Percentiles rank a stretch among this genome's conserved stretches.
These are phyloP conservation scores for Zoanthus sociatus DNA, from an alignment of 92 coral and sea anemone genomes.

Conservation along the genomic window DNA sequence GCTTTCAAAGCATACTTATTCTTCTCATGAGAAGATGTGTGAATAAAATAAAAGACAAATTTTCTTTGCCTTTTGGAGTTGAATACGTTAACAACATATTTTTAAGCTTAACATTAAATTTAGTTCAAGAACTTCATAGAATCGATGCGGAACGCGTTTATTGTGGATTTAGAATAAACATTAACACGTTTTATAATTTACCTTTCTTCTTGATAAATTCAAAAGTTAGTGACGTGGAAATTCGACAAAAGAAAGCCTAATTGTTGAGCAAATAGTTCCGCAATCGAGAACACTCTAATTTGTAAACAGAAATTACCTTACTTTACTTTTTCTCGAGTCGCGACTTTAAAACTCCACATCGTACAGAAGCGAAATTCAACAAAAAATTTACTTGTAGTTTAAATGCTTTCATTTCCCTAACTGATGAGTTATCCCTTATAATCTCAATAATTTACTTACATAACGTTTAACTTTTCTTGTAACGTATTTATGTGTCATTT, in stretches of 20 bases:
- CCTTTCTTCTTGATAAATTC: conserved; percentile 47
- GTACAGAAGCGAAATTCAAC: conserved; percentile 26
- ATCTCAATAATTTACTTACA: conserved; percentile 49
- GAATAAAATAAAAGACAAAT: conserved; percentile 34
- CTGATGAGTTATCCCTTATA: conserved; percentile 46
- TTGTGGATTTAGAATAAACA: conserved; percentile 48
- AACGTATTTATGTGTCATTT: not conserved
- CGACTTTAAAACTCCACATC: conserved; percentile 28
- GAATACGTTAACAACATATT: conserved; percentile 24
- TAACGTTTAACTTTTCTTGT: conserved; percentile 18
- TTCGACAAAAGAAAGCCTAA: conserved; percentile 51
- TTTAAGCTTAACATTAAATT: conserved; percentile 2
- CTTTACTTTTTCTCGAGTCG: conserved; percentile 19
- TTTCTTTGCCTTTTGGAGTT: conserved; percentile 27
- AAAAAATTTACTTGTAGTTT: conserved; percentile 26
- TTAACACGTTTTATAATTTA: conserved; percentile 48
- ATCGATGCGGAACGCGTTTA: conserved; percentile 52
- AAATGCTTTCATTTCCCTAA: conserved; percentile 27
- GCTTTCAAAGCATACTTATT: conserved; percentile 49
- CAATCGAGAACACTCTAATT: conserved; percentile 37
- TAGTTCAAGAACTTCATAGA: conserved; percentile 24
- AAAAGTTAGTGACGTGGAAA: conserved; percentile 57
- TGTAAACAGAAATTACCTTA: conserved; percentile 28
- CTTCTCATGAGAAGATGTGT: conserved; percentile 46
- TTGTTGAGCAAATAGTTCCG: conserved; percentile 54